These are phyloP conservation scores for Rhingia rostrata DNA, from an alignment of 2,888 invertebrate species.

Conservation along the genomic window DNA sequence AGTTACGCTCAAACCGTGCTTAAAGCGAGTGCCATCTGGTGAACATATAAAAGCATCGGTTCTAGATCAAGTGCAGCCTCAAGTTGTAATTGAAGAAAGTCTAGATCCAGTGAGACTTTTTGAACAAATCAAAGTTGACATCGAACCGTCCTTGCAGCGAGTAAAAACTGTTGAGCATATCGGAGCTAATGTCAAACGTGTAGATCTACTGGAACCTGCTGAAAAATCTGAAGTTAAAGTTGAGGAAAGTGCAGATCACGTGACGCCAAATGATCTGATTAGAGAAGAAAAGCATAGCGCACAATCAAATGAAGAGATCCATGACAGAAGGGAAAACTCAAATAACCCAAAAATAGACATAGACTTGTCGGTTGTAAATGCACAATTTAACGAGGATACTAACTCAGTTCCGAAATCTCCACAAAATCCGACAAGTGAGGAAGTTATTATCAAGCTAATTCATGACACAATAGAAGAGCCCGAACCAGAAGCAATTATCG, in stretches of 20 bases:
- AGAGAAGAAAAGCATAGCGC: background rate
- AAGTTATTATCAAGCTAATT: background rate
- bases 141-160: too few relatives aligned
- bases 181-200: too few relatives aligned
- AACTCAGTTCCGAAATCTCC: background rate
- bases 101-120: background rate
- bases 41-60: too few relatives aligned
- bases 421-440: background rate
- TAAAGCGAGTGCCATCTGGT: too few relatives aligned
- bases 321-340: background rate
- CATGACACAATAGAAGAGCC: background rate
- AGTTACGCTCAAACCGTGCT: too few relatives aligned
- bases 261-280: background rate
- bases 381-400: constrained; percentile 2
- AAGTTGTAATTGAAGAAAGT: background rate
- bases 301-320: constrained; percentile 10
- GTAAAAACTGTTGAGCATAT: too few relatives aligned
- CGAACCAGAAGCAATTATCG: background rate
- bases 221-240: background rate
- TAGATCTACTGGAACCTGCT: too few relatives aligned
- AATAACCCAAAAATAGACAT: background rate
- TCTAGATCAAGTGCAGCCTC: background rate
- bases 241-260: background rate
- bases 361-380: background rate
- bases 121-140: too few relatives aligned